Evolutionary conservation across 53 echinoderm and acorn worm species (phyloP), one percentile per base, ranked within the genome.

Genomic region (Holothuria leucospilota): DNA sequence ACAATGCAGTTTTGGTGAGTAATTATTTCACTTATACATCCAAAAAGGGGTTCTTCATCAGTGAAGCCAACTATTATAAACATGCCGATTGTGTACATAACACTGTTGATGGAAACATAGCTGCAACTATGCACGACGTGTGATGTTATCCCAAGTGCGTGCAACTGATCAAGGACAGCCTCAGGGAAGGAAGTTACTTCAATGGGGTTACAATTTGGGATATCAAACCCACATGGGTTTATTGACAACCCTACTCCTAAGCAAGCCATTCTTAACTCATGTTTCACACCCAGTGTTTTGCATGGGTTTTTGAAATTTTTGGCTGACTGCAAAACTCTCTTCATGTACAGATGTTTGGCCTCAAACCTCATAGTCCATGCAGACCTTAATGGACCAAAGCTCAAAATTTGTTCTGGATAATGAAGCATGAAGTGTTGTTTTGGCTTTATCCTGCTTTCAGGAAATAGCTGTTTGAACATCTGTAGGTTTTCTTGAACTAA

Each of bases 361-460:
- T 71, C 71, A 71, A 71, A 71, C 39, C 71, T 29, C 71, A 41
- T 39, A 0, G 71, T 71, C 71, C 71, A 71, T 71, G 71, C 20
- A 10, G 71, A 71, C 18, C 71, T 71, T 71, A 71, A 41, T 39
- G 71, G 71, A 13, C 71, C 42, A 71, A 71, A 71, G 71, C 6
- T 71, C 20, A 71, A 71, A 39, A 41, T 71, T 29, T 71, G 71
- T 71, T 71, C 71, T 20, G 71, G 46, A 20, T 71, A 71, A 39
- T 71, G 71, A 29, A 71, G 71, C 46, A 71, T 71, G 21, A 71
- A 71, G 39, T 71, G 71, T 71, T 71, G 71, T 39, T 71, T 71
- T 0, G 71, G 71, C 20, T 71, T 71, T 71, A 41, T 71, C 46
- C 71, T 71, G 39, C 71, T 71, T 1, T 71, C 39, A 20, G 71